Percentiles rank a stretch among this genome's conserved stretches.
phyloP scores from a whole-genome alignment of 2,797 vertebrate species.

The Sebastes taczanowskii region DNA sequence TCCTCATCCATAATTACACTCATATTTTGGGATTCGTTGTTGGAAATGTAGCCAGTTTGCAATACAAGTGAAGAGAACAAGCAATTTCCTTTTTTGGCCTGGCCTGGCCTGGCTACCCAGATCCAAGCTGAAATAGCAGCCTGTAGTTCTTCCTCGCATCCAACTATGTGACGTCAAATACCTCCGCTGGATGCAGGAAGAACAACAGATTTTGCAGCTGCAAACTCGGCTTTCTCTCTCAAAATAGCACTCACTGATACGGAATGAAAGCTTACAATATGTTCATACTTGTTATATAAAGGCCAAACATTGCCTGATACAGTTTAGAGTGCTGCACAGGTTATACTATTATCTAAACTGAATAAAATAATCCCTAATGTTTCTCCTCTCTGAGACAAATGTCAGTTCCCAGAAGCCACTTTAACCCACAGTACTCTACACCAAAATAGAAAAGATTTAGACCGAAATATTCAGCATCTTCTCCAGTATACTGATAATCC shows the following conservation, averaged over 20 bases:
- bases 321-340: neutral
- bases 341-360: neutral
- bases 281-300: no score
- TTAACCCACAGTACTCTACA: neutral
- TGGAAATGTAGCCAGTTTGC: no score
- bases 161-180: neutral
- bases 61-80: no score
- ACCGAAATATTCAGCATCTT: no score
- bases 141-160: neutral
- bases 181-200: neutral
- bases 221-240: neutral
- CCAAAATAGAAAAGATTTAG: neutral
- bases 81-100: neutral
- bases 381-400: neutral
- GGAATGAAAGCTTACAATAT: no score
- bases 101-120: neutral
- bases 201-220: neutral
- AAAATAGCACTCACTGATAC: no score
- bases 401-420: neutral
- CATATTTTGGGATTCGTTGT: no score
- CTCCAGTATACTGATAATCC: no score
- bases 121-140: neutral
- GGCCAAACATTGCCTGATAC: neutral
- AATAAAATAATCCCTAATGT: neutral
- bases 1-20: no score